Percentiles rank a stretch among this genome's conserved stretches.
Conservation (phyloP, 2,797 vertebrate genomes). For the Pipistrellus pygmaeus region DNA sequence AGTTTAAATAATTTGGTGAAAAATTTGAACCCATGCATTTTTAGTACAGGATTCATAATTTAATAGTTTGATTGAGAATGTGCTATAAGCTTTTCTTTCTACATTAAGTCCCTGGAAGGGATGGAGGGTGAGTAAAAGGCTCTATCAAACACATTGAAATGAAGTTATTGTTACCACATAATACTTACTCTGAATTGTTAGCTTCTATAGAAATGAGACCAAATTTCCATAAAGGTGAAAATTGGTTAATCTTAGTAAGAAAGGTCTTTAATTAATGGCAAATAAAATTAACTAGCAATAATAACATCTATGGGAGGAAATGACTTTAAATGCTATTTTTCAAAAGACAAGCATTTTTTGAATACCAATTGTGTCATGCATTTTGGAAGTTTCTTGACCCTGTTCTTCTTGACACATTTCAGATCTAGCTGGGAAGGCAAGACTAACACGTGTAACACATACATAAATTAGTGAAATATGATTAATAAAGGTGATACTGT, state of each 20-base stretch:
- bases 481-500: background rate
- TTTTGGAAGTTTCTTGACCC: constrained; percentile 16
- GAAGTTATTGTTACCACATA: background rate
- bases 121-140: background rate
- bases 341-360: background rate
- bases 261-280: background rate
- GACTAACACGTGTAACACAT: background rate
- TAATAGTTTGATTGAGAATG: background rate
- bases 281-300: constrained; percentile 29
- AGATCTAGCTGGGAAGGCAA: background rate
- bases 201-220: constrained; percentile 39
- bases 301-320: background rate
- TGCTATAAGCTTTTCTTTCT: background rate
- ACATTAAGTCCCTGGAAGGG: background rate
- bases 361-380: background rate
- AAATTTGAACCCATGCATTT: constrained; percentile 22
- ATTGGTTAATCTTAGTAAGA: background rate
- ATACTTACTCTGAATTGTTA: constrained; percentile 4
- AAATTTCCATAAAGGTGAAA: constrained; percentile 35
- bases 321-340: background rate
- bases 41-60: background rate
- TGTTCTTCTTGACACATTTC: background rate
- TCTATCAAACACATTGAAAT: constrained; percentile 20
- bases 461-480: background rate
- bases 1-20: background rate